Conservation (phyloP, 2,797 vertebrate species). For the Naso thynnoides region DNA sequence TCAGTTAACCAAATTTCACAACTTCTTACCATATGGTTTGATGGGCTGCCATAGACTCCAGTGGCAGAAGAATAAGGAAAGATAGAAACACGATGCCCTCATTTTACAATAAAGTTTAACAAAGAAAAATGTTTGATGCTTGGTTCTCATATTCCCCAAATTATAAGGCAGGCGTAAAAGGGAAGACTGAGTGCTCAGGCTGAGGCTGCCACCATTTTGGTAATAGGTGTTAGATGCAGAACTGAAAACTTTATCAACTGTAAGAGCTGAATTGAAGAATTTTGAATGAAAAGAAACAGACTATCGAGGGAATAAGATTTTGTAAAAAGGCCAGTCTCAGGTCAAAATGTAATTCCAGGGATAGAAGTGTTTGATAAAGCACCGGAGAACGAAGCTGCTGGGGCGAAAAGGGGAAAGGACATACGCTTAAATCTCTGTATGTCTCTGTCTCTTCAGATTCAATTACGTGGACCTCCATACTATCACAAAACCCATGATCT, state of each 20-base stretch:
- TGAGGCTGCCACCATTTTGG: constrained; percentile 16
- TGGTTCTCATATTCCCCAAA: constrained; percentile 3
- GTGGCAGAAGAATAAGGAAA: too few species aligned
- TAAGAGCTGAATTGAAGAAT: constrained; percentile 49
- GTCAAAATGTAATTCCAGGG: constrained; percentile 61
- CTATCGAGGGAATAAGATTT: constrained; percentile 22
- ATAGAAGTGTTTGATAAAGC: constrained; percentile 59
- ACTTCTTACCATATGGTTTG: too few species aligned
- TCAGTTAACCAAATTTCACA: too few species aligned
- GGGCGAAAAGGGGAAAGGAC: constrained; percentile 41
- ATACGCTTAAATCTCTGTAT: constrained; percentile 56
- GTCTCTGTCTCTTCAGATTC: constrained; percentile 66
- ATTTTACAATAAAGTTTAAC: too few species aligned
- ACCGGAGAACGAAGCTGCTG: constrained; percentile 43
- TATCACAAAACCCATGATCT: constrained; percentile 62
- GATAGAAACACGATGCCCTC: too few species aligned
- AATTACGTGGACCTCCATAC: constrained; percentile 54
- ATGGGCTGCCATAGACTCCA: too few species aligned
- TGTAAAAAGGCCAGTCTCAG: constrained; percentile 35
- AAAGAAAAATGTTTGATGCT: constrained; percentile 10
- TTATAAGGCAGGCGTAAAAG: constrained; percentile 23
- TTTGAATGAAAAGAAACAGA: constrained; percentile 13
- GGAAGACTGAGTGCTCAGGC: not conserved
- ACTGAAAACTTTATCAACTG: constrained; percentile 32
- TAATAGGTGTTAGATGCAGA: constrained; percentile 43